Evolutionary conservation across 2,797 vertebrate genomes (phyloP).

Genomic region (Esox masquinongy): DNA sequence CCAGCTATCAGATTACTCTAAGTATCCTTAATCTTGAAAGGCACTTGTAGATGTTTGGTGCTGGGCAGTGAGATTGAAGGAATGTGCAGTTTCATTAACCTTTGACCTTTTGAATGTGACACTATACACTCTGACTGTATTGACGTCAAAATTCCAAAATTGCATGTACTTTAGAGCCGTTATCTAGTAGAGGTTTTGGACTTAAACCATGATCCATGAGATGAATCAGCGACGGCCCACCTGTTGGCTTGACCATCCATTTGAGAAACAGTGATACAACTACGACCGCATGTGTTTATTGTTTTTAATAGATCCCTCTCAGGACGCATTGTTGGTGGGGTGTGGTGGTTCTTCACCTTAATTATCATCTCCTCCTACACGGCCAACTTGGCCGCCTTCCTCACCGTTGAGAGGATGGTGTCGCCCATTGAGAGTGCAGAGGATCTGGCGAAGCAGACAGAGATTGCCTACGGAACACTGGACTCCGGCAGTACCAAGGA

Average conservation of each 20-base stretch:
- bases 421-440: constrained; percentile 99
- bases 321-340: constrained; percentile 97
- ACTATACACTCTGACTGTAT: not conserved
- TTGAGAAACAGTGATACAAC: not conserved
- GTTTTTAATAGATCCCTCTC: constrained; percentile 87
- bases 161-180: not conserved
- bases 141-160: not conserved
- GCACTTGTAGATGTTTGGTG: not conserved
- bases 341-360: constrained; percentile 99
- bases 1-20: not conserved
- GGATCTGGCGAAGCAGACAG: constrained; percentile 96
- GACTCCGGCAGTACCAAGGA: constrained; percentile 99
- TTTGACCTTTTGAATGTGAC: not conserved
- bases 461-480: constrained; percentile 98
- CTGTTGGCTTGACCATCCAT: not conserved
- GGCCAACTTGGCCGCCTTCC: constrained; percentile 99
- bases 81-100: not conserved
- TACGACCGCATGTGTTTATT: not conserved
- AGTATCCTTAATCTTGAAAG: not conserved
- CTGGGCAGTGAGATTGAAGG: not conserved
- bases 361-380: constrained; percentile 99
- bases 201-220: not conserved
- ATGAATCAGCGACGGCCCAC: not conserved
- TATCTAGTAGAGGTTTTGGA: not conserved
- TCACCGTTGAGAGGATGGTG: constrained; percentile 99